phyloP scores from a whole-genome alignment of 2,113 vertebrate species.

The Megatriorchis doriae region DNA sequence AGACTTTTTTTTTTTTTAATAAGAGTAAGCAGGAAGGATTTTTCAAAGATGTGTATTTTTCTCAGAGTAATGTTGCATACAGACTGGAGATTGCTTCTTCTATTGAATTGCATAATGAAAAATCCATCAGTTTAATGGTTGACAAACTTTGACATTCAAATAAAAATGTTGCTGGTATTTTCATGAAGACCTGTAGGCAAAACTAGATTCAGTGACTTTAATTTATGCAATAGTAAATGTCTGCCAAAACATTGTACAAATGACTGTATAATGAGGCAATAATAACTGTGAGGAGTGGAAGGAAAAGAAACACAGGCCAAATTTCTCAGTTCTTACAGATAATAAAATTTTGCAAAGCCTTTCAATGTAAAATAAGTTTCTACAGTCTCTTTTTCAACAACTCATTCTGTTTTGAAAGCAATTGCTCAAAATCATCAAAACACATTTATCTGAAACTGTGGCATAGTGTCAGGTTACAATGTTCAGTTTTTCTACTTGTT shows the following conservation, averaged over 20 bases:
- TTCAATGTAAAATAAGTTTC: background rate
- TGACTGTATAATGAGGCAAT: conserved; percentile 69
- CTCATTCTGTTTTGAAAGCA: conserved; percentile 11
- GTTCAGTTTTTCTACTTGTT: background rate
- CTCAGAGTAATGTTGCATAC: conserved; percentile 63
- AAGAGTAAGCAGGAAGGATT: conserved; percentile 51
- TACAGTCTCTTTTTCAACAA: conserved; percentile 14
- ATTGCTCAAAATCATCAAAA: background rate
- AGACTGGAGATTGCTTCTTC: conserved; percentile 66
- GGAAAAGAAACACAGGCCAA: conserved; percentile 17
- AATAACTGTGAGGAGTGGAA: conserved; percentile 52
- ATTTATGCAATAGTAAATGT: conserved; percentile 72
- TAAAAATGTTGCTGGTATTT: conserved; percentile 75
- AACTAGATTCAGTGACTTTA: conserved; percentile 67
- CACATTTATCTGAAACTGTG: background rate
- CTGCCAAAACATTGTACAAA: conserved; percentile 72
- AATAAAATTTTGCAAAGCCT: conserved; percentile 25
- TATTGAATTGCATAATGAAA: conserved; percentile 74
- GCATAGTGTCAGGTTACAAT: background rate
- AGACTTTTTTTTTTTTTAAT: background rate
- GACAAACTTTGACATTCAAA: conserved; percentile 77
- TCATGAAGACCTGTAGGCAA: conserved; percentile 74
- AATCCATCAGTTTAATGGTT: conserved; percentile 78
- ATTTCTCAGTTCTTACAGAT: conserved; percentile 37
- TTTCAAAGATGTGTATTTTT: conserved; percentile 40